These are phyloP conservation scores for Eutrigla gurnardus DNA, from an alignment of 2,797 vertebrate genomes.

Conservation along the genomic window DNA sequence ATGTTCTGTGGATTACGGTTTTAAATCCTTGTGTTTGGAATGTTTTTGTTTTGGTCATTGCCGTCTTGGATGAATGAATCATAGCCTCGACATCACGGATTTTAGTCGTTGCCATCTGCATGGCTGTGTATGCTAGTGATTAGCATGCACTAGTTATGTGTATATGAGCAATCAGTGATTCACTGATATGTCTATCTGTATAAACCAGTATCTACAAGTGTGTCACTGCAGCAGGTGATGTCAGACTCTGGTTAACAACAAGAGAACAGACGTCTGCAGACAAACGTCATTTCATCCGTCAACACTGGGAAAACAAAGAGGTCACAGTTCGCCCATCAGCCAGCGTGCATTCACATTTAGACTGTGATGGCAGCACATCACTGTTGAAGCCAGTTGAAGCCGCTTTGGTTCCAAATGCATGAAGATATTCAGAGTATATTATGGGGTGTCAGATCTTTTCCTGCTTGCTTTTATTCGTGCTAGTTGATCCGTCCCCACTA, in stretches of 20 bases:
- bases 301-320: conserved; percentile 26
- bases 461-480: background rate
- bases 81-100: too few relatives aligned
- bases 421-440: background rate
- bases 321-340: conserved; percentile 17
- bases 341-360: background rate
- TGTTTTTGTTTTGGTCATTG: too few relatives aligned
- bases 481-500: background rate
- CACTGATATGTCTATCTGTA: too few relatives aligned
- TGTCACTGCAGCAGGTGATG: conserved; percentile 1
- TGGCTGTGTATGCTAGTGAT: too few relatives aligned
- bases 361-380: background rate
- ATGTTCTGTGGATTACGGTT: too few relatives aligned
- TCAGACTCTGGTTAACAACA: conserved; percentile 10
- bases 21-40: too few relatives aligned
- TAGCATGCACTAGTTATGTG: too few relatives aligned
- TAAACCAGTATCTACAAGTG: too few relatives aligned
- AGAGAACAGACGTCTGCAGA: conserved; percentile 9
- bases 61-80: too few relatives aligned
- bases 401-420: background rate
- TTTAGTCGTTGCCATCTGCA: too few relatives aligned
- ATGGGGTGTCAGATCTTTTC: background rate
- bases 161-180: too few relatives aligned
- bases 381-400: background rate
- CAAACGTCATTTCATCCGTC: conserved; percentile 31